Conservation (phyloP, 2,113 vertebrate genomes). For the Steatornis caripensis region DNA sequence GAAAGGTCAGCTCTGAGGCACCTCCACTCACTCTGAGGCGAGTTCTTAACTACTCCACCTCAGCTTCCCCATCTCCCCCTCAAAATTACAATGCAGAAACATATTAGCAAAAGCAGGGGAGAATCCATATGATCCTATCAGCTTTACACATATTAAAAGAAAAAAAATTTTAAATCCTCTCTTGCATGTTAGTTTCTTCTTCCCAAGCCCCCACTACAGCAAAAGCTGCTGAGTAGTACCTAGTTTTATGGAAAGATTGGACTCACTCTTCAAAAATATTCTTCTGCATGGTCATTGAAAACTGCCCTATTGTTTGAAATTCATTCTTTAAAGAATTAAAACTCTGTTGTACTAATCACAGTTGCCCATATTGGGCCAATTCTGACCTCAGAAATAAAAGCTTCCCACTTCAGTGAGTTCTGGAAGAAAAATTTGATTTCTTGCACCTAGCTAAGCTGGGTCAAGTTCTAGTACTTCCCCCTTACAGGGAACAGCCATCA, state of each 20-base stretch:
- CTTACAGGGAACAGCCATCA: not conserved
- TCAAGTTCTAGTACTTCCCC: not conserved
- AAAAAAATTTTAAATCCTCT: not conserved
- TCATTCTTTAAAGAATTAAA: not conserved
- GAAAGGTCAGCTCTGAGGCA: not conserved
- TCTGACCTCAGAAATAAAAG: not conserved
- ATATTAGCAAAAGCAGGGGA: not conserved
- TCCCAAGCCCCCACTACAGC: not conserved
- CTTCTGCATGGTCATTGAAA: not conserved
- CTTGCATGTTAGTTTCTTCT: not conserved
- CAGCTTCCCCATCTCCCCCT: not conserved
- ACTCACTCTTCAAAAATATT: not conserved
- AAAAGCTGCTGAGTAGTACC: not conserved
- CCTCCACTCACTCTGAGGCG: not conserved
- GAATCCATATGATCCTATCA: not conserved
- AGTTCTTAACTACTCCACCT: not conserved
- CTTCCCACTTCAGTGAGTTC: not conserved
- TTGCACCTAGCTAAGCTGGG: not conserved
- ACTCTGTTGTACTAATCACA: not conserved
- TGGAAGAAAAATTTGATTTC: not conserved
- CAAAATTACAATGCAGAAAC: not conserved
- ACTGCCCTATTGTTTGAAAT: not conserved
- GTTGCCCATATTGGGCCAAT: not conserved
- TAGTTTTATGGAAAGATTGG: not conserved
- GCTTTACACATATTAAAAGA: not conserved